Evolutionary conservation across 2,113 vertebrate genomes (phyloP).

Genomic region (Camarhynchus parvulus): DNA sequence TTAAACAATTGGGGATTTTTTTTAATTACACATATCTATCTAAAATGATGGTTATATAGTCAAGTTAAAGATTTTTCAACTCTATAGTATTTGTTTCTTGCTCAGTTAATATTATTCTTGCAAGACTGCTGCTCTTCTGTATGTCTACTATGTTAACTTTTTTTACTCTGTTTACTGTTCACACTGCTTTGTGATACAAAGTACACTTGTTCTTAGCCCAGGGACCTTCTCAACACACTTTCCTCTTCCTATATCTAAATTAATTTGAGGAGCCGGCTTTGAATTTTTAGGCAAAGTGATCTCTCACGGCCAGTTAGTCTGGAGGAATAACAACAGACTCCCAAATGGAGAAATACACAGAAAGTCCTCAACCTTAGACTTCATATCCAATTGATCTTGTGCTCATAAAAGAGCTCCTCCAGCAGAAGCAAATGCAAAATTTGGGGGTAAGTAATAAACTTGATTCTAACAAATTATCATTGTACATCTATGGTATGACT

Average conservation of each 20-base stretch:
- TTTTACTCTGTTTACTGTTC: neutral
- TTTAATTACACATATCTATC: constrained; percentile 3
- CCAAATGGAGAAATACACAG: neutral
- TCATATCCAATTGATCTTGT: neutral
- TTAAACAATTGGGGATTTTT: constrained; percentile 36
- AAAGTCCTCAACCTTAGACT: neutral
- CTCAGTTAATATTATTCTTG: neutral
- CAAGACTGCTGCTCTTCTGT: neutral
- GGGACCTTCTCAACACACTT: neutral
- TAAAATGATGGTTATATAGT: neutral
- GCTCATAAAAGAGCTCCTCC: neutral
- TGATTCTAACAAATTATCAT: neutral
- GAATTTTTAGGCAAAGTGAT: neutral
- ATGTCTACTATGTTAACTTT: neutral
- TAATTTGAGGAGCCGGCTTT: neutral
- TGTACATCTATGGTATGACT: neutral
- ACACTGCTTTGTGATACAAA: neutral
- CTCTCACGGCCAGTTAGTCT: neutral
- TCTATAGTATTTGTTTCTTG: neutral
- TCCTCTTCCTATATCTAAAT: neutral
- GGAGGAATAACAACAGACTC: neutral
- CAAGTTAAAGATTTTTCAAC: neutral
- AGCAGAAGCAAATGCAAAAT: neutral
- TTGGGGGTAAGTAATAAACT: neutral
- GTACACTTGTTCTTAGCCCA: neutral